Base-by-base conservation (phyloP, 2,113 vertebrate genomes). In the Pampusana beccarii region DNA sequence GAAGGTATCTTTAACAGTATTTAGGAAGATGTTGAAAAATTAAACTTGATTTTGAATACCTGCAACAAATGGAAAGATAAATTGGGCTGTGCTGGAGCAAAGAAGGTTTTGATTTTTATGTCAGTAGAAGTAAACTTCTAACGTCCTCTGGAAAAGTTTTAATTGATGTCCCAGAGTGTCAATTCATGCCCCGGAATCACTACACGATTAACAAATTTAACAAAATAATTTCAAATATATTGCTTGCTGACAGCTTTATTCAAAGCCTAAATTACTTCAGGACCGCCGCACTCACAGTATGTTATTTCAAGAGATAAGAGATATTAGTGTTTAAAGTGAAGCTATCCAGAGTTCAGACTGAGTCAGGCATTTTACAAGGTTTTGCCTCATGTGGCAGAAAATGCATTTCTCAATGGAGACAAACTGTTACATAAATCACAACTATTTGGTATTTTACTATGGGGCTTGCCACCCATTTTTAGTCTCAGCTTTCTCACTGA, bases 151-250 rank as follows among this genome's bases (percentile, higher is more conserved):
- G 25, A 94, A 90, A 72, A 86, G 23, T 93, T 93, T 94, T 86
- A 93, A 93, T 61, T 94, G 81, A n/a, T 88, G 65, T 94, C 80
- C 72, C 77, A 78, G 56, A 90, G 48, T 78, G 77, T 64, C 11
- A 40, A 58, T 69, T 60, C 86, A 64, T 74, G 88, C 82, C 91
- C 77, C 56, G 81, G 88, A 96, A 93, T 88, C 66, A 75, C n/a
- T 72, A 90, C 5, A 3, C 57, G 61, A 74, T 80, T 24, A 86
- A 73, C 42, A 95, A 89, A 91, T 82, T 93, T 90, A 71, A 77
- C 40, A 71, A 80, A 87, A 77, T 85, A 46, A 92, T 91, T 84
- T 71, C 60, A 91, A 86, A 61, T 92, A 88, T 62, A 80, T 62
- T 12, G 0, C 50, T 65, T 28, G 28, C 51, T 0, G 1, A 77